phyloP scores from a whole-genome alignment of 92 coral and sea anemone species.

The Porites divaricata region DNA sequence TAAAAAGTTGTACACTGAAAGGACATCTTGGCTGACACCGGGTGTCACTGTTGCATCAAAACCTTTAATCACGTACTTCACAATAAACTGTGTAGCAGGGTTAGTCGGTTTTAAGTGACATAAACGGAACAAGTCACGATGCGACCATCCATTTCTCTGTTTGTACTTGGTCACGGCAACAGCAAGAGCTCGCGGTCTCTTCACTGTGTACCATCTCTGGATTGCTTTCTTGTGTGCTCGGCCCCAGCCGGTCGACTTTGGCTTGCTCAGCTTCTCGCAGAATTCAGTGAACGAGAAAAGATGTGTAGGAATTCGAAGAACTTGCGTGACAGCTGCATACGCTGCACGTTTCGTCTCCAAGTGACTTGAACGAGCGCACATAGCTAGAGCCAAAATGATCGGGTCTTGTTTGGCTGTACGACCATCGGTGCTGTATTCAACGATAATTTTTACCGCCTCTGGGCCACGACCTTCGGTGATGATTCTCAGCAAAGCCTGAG shows the following conservation, averaged over 20 bases:
- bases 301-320: slow-evolving; percentile 91
- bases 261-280: slow-evolving; percentile 78
- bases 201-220: slow-evolving; percentile 89
- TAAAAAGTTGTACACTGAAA: slow-evolving; percentile 62
- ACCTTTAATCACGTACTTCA: slow-evolving; percentile 76
- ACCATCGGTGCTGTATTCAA: slow-evolving; percentile 82
- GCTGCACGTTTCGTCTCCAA: slow-evolving; percentile 84
- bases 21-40: slow-evolving; percentile 72
- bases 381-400: slow-evolving; percentile 79
- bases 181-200: slow-evolving; percentile 77
- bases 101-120: slow-evolving; percentile 85
- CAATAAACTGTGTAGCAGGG: slow-evolving; percentile 76
- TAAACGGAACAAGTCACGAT: slow-evolving; percentile 82
- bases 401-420: slow-evolving; percentile 93
- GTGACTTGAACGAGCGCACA: slow-evolving; percentile 80
- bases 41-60: slow-evolving; percentile 67
- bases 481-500: slow-evolving; percentile 69
- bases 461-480: slow-evolving; percentile 79
- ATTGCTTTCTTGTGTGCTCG: slow-evolving; percentile 94
- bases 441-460: slow-evolving; percentile 77
- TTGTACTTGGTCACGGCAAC: slow-evolving; percentile 90
- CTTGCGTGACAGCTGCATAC: slow-evolving; percentile 66
- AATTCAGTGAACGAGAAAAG: slow-evolving; percentile 82
- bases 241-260: slow-evolving; percentile 89
- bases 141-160: slow-evolving; percentile 95